Base-by-base conservation (phyloP, 2,888 invertebrate species). In the Plusia festucae region DNA sequence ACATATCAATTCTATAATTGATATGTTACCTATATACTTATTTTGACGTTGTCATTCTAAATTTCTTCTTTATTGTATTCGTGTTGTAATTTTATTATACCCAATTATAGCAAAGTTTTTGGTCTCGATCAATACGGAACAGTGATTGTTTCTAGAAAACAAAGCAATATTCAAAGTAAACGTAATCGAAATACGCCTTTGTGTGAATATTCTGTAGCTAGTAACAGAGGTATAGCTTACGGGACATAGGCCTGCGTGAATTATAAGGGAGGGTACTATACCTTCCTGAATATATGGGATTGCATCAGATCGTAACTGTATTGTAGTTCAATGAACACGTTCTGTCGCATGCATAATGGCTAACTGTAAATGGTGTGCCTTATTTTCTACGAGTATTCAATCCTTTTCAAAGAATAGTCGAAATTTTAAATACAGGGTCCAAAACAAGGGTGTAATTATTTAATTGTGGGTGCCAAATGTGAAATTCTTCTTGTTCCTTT, bases 141-240 rank as follows among this genome's bases (percentile, higher is more conserved):
- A 34, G 46, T 53, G 55, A 72, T 61, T 59, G 73, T 65, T 59
- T 60, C 60, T 30, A 62, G 56, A 76, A 73, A 67, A 73, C 73
- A 76, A 76, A 67, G 67, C 53, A 40, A 60, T 62, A 76, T 67
- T 68, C 55, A 22, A 46, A 40, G 53, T 60, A 60, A 63, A 64
- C n/a, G 58, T 52, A 53, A 60, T 63, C 68, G 52, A 49, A 64
- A 51, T 44, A 72, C 40, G 22, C 73, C 57, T 72, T 72, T 76
- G 73, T 74, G 24, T 56, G 34, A 34, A 68, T 72, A 76, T 72
- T 76, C 68, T 68, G 20, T 61, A 40, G 76, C 66, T 66, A 73
- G n/a, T n/a, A 61, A 44, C 8, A 27, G 30, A 54, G 46, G 53
- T 76, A 24, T 40, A 27, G 53, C 44, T 32, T 58, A 32, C 49